Base-by-base conservation (phyloP, 2,797 vertebrate species). In the Lindbergichthys nudifrons region DNA sequence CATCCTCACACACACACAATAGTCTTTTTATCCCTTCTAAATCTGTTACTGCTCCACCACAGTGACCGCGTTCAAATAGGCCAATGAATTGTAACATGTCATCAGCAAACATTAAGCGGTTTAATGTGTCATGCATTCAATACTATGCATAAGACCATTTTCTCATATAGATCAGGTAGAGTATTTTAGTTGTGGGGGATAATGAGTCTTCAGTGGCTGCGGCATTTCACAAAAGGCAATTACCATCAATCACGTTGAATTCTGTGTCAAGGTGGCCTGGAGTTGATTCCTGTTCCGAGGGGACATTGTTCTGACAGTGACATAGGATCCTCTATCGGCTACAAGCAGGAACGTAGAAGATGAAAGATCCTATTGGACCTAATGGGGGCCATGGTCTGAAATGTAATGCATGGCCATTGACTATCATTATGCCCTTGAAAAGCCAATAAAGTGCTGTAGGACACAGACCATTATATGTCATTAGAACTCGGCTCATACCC, bases 401-500 rank as follows among this genome's bases (percentile, higher is more conserved):
- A 84, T 88, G 85, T 87, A 91, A 92, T 89, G 89, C 82, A 77
- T 59, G 85, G 86, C 79, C 90, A 92, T 87, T 92, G 90, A 88
- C 87, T 93, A 82, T 92, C 90, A 93, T 90, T 90, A 90, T 77
- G 90, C 82, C 92, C 93, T 94, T 93, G 92, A 92, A 92, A 91
- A 92, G 89, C 88, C 90, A 92, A 91, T 94, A 93, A 92, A 93
- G 78, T 71, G 81, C 86, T 84, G 81, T 82, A 88, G 87, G 88
- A 87, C 90, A 83, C 84, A 77, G 73, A 72, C 73, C 83, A 82
- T 92, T 93, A 89, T 80, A 75, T 86, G 90, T 86, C 86, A 93
- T 90, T 91, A 87, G 82, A 84, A 70, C 60, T 69, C 70, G 48
- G 87, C 83, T 85, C 89, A 66, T 82, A 74, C 60, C 75, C 79